Conservation (phyloP, 2,113 vertebrate species). For the Myotis yumanensis region DNA sequence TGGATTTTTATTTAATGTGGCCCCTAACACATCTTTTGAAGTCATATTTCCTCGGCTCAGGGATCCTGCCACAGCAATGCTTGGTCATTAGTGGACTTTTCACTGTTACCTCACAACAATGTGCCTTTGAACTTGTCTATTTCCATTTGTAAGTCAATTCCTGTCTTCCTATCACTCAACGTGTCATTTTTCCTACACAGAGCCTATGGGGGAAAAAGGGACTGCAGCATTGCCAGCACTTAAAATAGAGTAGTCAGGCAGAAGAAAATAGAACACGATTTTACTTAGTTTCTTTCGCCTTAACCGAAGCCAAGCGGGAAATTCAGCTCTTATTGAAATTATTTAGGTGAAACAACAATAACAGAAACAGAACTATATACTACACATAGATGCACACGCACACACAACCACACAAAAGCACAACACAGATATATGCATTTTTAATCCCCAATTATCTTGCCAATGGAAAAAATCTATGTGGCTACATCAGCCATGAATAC, state of each 20-base stretch:
- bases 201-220: not conserved
- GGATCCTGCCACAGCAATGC: not conserved
- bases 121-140: slow-evolving; percentile 19
- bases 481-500: not conserved
- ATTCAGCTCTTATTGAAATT: not conserved
- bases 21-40: slow-evolving; percentile 43
- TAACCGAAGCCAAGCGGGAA: not conserved
- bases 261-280: not conserved
- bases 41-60: not conserved
- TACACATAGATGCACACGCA: not conserved
- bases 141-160: slow-evolving; percentile 51
- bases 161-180: not conserved
- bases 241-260: slow-evolving; percentile 17
- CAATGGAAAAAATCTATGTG: not conserved
- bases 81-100: slow-evolving; percentile 2
- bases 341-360: not conserved
- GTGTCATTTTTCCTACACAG: not conserved
- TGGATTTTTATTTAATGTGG: slow-evolving; percentile 35
- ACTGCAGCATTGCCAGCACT: not conserved
- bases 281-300: not conserved
- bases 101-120: not conserved
- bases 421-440: not conserved
- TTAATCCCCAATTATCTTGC: not conserved
- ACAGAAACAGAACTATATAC: not conserved
- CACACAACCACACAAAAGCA: not conserved